phyloP scores from a whole-genome alignment of 2,113 vertebrate genomes.

The Rhea americana region DNA sequence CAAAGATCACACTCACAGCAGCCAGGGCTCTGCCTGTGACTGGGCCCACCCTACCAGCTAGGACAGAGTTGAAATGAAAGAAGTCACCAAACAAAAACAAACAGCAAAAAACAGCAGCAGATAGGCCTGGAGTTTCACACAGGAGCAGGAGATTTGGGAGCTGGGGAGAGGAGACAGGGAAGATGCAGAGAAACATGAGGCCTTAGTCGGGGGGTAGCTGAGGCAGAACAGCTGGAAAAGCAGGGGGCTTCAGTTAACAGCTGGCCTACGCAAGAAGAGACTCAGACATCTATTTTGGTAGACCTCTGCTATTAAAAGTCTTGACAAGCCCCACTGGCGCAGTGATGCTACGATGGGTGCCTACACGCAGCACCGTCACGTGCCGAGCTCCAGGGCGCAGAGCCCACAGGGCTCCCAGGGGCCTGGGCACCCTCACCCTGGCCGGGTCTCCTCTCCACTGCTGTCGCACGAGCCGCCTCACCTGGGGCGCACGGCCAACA shows the following conservation, averaged over 20 bases:
- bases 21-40: not conserved
- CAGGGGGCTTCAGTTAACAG: not conserved
- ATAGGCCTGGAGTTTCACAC: accelerated
- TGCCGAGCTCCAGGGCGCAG: not conserved
- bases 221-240: not conserved
- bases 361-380: not conserved
- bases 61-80: not conserved
- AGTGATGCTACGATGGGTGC: not conserved
- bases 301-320: not conserved
- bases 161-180: not conserved
- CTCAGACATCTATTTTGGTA: not conserved
- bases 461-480: accelerated
- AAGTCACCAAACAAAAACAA: no score
- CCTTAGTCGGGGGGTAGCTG: not conserved
- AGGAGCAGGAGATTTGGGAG: not conserved
- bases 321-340: not conserved
- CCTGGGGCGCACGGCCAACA: accelerated
- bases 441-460: not conserved
- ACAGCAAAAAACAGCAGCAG: not conserved
- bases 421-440: not conserved
- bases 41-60: not conserved
- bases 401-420: not conserved
- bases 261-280: not conserved
- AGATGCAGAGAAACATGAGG: not conserved
- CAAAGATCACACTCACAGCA: accelerated